These are phyloP conservation scores for Amblyteles armatorius DNA, from an alignment of 2,888 invertebrate genomes.

Conservation along the genomic window DNA sequence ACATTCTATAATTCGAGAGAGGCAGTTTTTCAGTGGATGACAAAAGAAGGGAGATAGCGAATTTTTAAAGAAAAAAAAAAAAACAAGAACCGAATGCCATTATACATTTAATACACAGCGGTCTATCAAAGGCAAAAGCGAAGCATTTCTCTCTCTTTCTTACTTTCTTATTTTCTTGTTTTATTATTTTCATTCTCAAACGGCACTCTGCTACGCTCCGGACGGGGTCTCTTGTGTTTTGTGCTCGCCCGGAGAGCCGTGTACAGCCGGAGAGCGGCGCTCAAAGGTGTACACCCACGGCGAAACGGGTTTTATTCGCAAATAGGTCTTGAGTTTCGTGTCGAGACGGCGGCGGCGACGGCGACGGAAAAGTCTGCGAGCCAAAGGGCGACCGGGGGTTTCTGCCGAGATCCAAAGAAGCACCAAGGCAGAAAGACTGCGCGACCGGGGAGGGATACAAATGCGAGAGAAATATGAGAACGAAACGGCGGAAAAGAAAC, in stretches of 20 bases:
- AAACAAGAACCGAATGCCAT: background rate
- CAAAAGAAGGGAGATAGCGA: no score
- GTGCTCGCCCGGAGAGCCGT: slow-evolving; percentile 7
- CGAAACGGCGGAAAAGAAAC: background rate
- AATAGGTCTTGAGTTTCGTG: slow-evolving; percentile 17
- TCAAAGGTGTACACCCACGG: slow-evolving; percentile 28
- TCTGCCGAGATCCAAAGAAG: slow-evolving; percentile 7
- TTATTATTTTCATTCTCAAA: slow-evolving; percentile 23
- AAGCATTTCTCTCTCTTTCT: slow-evolving; percentile 17
- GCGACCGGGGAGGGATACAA: background rate
- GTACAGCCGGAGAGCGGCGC: slow-evolving; percentile 14
- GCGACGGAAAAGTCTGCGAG: slow-evolving; percentile 6
- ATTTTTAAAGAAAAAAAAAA: background rate
- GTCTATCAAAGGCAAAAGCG: slow-evolving; percentile 39
- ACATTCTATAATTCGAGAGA: no score
- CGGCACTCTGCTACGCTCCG: slow-evolving; percentile 1
- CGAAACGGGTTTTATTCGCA: slow-evolving; percentile 29
- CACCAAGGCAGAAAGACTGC: background rate
- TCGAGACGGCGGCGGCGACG: slow-evolving; percentile 1
- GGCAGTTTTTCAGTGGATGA: no score
- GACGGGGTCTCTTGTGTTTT: slow-evolving; percentile 11
- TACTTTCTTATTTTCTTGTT: slow-evolving; percentile 9
- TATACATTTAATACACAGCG: background rate
- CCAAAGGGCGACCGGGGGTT: background rate
- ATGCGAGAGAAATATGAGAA: background rate